Evolutionary conservation across 1,140 invertebrate species (phyloP), one percentile per base, ranked within the genome.

Genomic region (Neodiprion lecontei): DNA sequence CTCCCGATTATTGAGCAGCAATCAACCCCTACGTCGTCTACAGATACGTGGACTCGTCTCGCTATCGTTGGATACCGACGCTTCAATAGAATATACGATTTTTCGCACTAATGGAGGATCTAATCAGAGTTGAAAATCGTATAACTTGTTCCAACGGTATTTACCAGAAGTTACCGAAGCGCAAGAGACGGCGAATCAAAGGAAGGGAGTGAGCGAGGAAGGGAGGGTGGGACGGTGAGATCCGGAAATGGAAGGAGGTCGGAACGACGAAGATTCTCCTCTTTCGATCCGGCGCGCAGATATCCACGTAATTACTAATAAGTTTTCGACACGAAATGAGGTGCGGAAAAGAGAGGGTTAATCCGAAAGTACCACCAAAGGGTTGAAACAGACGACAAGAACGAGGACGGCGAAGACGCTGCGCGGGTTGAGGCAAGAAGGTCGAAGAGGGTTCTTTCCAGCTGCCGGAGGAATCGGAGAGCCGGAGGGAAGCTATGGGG

Each of bases 261-360:
- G 71, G 49, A 48, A 50, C 17, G 50, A 66, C 70, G 69, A 66
- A 49, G 74, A 69, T 47, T 69, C 75, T 79, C 72, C 75, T 77
- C 82, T 83, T 84, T 82, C 80, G 77, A 86, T 87, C 77, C 79
- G 67, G 74, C 76, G 71, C 78, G 72, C 78, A 86, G 85, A 87
- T 88, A 86, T 87, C 81, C 77, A 78, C 82, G 86, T 87, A 88
- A 88, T 88, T 87, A 87, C 86, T 88, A 88, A 88, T 88, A 88
- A 88, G 87, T 88, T 88, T 88, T 88, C 87, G 85, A 87, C 87
- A 83, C 87, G 84, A 87, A 88, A 88, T 86, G 84, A 88, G 87
- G 87, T 87, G 87, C 87, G 85, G 86, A 88, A 87, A 88, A 84
- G 86, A 87, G 85, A 85, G 85, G 86, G 85, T 88, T 88, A 88